phyloP scores from a whole-genome alignment of 2,888 invertebrate genomes.

The Hypselothyrea guttata region DNA sequence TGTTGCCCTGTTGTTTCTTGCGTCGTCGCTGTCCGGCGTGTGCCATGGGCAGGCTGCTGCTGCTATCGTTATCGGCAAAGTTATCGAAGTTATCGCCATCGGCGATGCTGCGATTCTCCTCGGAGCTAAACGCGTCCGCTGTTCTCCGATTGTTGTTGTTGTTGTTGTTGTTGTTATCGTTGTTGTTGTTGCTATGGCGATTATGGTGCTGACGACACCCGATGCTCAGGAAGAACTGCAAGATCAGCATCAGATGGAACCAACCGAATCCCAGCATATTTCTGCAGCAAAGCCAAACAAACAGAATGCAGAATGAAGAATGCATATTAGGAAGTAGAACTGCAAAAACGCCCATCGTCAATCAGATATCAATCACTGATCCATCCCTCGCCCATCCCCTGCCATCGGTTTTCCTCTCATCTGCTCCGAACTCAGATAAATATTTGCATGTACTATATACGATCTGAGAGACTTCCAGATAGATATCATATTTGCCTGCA shows the following conservation, averaged over 20 bases:
- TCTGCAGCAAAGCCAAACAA: constrained; percentile 20
- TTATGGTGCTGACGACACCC: constrained; percentile 71
- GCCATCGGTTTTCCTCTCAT: no score
- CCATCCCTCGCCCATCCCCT: no score
- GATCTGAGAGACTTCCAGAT: no score
- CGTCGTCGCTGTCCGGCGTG: constrained; percentile 36
- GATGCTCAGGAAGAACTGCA: constrained; percentile 61
- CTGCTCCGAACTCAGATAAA: no score
- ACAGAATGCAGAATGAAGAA: constrained; percentile 8
- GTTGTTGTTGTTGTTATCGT: constrained; percentile 38
- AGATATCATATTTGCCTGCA: no score
- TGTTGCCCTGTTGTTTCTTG: constrained; percentile 48
- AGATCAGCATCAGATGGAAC: constrained; percentile 67
- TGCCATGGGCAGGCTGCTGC: constrained; percentile 12
- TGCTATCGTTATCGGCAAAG: constrained; percentile 47
- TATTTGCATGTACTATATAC: no score
- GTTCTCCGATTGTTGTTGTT: constrained; percentile 47
- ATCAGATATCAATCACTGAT: background rate
- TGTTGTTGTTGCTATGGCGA: constrained; percentile 51
- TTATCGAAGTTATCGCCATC: constrained; percentile 48
- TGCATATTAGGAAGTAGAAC: constrained; percentile 21
- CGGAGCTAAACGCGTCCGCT: constrained; percentile 59
- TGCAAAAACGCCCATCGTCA: constrained; percentile 16
- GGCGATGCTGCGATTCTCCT: constrained; percentile 50
- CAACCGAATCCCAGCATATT: constrained; percentile 67